Conservation (phyloP, 2,888 invertebrate species). For the Tetanocera ferruginea region DNA sequence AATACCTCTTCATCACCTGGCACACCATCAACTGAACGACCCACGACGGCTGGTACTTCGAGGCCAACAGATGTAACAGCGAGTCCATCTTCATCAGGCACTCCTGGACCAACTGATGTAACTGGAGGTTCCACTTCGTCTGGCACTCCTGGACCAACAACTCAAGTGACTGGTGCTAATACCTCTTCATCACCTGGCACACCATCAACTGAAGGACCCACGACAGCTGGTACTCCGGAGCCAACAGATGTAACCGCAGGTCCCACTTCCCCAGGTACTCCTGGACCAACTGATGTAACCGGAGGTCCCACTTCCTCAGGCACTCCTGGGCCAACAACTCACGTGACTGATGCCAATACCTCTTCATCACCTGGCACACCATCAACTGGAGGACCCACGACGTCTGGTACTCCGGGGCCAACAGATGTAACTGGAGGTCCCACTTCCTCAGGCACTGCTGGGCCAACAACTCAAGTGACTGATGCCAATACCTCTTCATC, state of each 20-base stretch:
- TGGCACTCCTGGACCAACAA: not conserved
- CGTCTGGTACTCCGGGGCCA: not conserved
- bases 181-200: not conserved
- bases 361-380: not conserved
- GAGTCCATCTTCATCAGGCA: not conserved
- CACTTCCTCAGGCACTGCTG: too few relatives aligned
- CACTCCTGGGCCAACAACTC: not conserved
- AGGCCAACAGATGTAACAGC: slow-evolving; percentile 33
- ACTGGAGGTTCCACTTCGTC: too few relatives aligned
- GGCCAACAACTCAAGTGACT: too few relatives aligned
- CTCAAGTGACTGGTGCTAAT: not conserved
- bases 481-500: too few relatives aligned
- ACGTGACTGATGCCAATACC: not conserved
- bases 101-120: not conserved
- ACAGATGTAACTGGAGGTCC: slow-evolving; percentile 30
- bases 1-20: not conserved
- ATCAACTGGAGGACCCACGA: not conserved
- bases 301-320: not conserved
- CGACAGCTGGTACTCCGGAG: too few relatives aligned
- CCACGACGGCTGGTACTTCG: not conserved
- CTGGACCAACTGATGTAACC: not conserved
- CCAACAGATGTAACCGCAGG: too few relatives aligned
- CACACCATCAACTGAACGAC: not conserved
- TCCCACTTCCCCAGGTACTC: too few relatives aligned
- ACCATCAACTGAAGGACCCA: too few relatives aligned